Base-by-base conservation (phyloP, 2,797 vertebrate species). In the Micropoecilia bifurca region DNA sequence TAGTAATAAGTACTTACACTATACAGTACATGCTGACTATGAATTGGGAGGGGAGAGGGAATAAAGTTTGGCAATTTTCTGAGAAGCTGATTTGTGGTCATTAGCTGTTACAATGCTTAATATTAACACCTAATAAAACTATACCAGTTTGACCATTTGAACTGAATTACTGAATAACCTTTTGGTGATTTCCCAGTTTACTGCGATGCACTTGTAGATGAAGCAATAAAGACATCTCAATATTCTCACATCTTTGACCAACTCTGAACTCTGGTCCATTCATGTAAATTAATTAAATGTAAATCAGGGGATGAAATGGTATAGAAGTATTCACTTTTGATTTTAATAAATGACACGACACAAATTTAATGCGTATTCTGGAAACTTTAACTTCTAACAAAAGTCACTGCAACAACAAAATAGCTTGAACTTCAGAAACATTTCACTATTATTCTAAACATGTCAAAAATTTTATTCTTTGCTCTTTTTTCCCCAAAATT, bases 361-460 rank as follows among this genome's bases (percentile, higher is more conserved):
- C 92, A 13, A 71, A 43, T 90, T 89, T 93, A 77, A 93, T 94
- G 93, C 93, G 80, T 84, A 81, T 74, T 87, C 80, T 90, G 86
- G 86, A 74, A 85, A 86, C 78, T 94, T 89, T 91, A 90, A 91
- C 69, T 91, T 92, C 66, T 86, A 94, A 95, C 95, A 95, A 95
- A 96, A 95, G 89, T 80, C 85, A 77, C 53, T 88, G 85, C 79
- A 90, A 91, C 88, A 92, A 93, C 91, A 91, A 89, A 95, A 90
- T 82, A 57, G 71, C 63, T 86, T 79, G 39, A 85, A 82, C 57
- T 86, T 88, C 57, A 84, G 71, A 85, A 82, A 79, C 14, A 73
- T 33, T 84, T 80, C 43, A 80, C n/a, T 43, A n/a, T 81, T 47
- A 66, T 46, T 87, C 79, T 79, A 72, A 83, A 81, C 74, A 36